Base-by-base conservation (phyloP, 1,140 invertebrate genomes). In the Sycophila sp. region DNA sequence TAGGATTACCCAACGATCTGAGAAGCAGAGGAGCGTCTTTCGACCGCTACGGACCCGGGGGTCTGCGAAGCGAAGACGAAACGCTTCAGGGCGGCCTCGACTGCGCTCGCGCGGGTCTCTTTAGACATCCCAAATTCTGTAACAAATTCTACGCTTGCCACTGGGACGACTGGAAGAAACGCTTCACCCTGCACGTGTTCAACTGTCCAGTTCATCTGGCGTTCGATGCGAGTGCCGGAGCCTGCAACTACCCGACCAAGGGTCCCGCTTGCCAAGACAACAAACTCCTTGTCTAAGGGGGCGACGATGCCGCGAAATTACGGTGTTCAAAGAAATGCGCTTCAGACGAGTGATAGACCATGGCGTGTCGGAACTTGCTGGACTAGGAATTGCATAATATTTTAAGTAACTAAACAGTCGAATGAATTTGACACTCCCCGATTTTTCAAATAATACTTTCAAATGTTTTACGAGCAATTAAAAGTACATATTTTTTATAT, bases 61-160 rank as follows among this genome's bases (percentile, higher is more conserved):
- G 87, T 17, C 32, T 73, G 17, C 72, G 49, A 42, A 62, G 11
- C 19, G 69, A 66, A 55, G 87, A 89, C 26, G 89, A 91, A 66
- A 88, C 88, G 2, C 80, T 92, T 22, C 86, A 90, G 71, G 89
- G 89, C n/a, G 87, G 87, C 2, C 79, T 88, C 4, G 90, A 93
- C 28, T 95, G 94, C 78, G 90, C 92, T 69, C 87, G 93, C 77
- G 89, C 93, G 6, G 94, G 94, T 76, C 87, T 95, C 0, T 95
- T 95, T 86, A 87, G 93, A 78, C 93, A 95, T 80, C 94, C 94
- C 0, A 91, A 91, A 62, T 89, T 92, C 68, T 95, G 94, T 78
- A 93, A 94, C 77, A 94, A 94, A 78, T 95, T 95, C 86, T 95
- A 94, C 77, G 90, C 93, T 34, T 95, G 94, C 79, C 90, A 92